Conservation (phyloP, 2,113 vertebrate species). For the Scartelaos histophorus region DNA sequence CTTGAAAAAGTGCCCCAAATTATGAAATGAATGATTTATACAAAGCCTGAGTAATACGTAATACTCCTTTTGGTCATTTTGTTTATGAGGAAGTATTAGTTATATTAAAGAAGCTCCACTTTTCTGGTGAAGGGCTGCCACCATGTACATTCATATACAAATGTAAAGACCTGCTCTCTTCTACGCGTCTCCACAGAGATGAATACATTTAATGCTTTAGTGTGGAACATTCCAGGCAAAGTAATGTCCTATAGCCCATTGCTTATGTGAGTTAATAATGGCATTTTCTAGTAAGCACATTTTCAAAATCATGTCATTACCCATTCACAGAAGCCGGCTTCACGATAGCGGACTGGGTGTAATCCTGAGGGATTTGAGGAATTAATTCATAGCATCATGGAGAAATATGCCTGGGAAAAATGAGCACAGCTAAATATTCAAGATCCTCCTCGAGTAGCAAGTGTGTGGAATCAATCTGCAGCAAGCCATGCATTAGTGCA, state of each 20-base stretch:
- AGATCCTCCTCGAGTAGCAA: not conserved
- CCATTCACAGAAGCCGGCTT: not conserved
- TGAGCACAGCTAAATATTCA: slow-evolving; percentile 8
- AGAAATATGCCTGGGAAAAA: slow-evolving; percentile 14
- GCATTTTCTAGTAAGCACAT: not conserved
- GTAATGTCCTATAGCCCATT: not conserved
- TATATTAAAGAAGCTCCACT: too few relatives aligned
- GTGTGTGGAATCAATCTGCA: not conserved
- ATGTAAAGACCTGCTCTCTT: too few relatives aligned
- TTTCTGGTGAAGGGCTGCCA: too few relatives aligned
- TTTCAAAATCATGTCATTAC: slow-evolving; percentile 8
- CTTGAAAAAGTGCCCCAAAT: too few relatives aligned
- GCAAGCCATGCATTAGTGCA: not conserved
- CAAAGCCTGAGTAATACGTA: too few relatives aligned
- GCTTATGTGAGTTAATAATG: not conserved
- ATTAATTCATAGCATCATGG: slow-evolving; percentile 10
- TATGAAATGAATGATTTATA: too few relatives aligned
- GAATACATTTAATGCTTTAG: too few relatives aligned
- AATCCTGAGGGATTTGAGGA: slow-evolving; percentile 28
- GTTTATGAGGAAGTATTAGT: too few relatives aligned
- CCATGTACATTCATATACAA: too few relatives aligned
- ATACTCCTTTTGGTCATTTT: too few relatives aligned
- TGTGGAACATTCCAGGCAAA: not conserved
- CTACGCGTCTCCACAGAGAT: too few relatives aligned
- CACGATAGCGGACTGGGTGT: slow-evolving; percentile 11